Percentiles rank a stretch among this genome's conserved stretches.
Conservation (phyloP, 2,113 vertebrate species). For the Lonchura striata region DNA sequence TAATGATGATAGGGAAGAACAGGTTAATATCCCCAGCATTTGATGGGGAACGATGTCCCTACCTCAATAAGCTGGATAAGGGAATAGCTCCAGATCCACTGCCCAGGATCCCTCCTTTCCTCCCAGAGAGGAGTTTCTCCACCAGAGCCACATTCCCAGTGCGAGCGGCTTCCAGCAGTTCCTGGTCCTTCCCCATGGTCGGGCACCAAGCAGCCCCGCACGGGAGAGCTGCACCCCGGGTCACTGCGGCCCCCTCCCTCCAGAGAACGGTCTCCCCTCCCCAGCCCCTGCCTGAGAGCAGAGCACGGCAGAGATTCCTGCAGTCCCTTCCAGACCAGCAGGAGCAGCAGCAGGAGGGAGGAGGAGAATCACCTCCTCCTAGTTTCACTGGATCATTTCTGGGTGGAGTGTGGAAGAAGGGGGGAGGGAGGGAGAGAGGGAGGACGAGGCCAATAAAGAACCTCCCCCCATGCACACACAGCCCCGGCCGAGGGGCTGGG, state of each 20-base stretch:
- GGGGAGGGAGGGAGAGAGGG: neutral
- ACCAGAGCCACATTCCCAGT: slow-evolving; percentile 95
- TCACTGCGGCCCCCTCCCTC: neutral
- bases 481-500: neutral
- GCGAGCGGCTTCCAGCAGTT: slow-evolving; percentile 95
- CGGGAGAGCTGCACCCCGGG: neutral
- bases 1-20: neutral
- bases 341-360: slow-evolving; percentile 49
- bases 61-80: slow-evolving; percentile 93
- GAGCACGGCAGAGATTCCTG: slow-evolving; percentile 48
- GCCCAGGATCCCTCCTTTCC: slow-evolving; percentile 94
- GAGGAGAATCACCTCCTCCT: slow-evolving; percentile 56
- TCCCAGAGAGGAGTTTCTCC: slow-evolving; percentile 95
- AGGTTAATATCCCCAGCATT: slow-evolving; percentile 36
- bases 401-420: slow-evolving; percentile 60
- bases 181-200: slow-evolving; percentile 97
- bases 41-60: slow-evolving; percentile 65
- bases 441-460: neutral
- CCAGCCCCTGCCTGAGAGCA: slow-evolving; percentile 19
- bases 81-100: slow-evolving; percentile 91
- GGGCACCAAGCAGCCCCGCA: slow-evolving; percentile 7
- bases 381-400: slow-evolving; percentile 66
- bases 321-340: slow-evolving; percentile 56
- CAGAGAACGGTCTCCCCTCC: neutral
- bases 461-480: neutral